Conservation (phyloP, 1,140 invertebrate species). For the Caerostris extrusa region DNA sequence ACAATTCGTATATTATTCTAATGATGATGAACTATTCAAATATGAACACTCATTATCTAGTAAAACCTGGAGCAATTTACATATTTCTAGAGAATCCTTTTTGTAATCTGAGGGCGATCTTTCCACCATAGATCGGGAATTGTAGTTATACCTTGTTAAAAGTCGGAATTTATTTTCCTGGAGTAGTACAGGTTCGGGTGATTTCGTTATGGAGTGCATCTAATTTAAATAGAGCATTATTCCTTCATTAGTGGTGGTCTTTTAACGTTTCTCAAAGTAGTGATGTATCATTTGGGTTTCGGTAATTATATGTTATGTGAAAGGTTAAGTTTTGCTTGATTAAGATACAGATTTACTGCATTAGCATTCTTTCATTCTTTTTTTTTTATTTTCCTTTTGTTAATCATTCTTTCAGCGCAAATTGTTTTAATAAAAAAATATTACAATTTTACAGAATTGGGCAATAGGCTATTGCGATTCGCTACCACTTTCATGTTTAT, state of each 20-base stretch:
- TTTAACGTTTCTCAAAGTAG: background rate
- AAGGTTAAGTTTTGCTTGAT: background rate
- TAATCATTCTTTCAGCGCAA: no score
- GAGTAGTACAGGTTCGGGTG: background rate
- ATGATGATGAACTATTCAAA: conserved; percentile 68
- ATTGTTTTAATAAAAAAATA: no score
- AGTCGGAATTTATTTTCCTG: conserved; percentile 18
- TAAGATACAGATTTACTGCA: no score
- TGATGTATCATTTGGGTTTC: background rate
- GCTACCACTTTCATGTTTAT: rapidly evolving
- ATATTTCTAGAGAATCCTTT: conserved; percentile 46
- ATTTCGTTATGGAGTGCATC: background rate
- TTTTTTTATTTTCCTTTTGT: no score
- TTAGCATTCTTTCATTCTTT: no score
- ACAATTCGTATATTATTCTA: conserved; percentile 50
- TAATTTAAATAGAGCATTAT: conserved; percentile 15
- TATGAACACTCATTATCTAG: conserved; percentile 49
- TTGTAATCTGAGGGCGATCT: background rate
- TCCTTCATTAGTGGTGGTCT: background rate
- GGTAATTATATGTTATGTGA: background rate
- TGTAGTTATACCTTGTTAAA: background rate
- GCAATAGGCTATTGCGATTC: no score
- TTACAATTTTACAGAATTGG: no score
- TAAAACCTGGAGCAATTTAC: background rate
- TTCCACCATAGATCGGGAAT: background rate